A percentile compares a stretch with the other conserved stretches of the same genome.
phyloP scores from a whole-genome alignment of 2,113 vertebrate genomes.

The Nothobranchius kuhntae region DNA sequence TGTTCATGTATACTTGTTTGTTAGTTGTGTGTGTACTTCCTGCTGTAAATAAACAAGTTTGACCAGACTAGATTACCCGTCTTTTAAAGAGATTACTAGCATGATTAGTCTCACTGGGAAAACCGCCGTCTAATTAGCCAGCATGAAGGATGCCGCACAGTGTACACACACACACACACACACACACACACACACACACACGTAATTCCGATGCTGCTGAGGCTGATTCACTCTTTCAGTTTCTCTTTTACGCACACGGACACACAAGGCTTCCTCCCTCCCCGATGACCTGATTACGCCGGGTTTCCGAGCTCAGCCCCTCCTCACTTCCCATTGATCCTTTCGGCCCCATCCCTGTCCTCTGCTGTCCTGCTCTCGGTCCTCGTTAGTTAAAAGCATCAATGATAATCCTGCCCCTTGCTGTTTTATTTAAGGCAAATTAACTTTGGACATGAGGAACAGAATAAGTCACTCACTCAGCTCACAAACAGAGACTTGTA shows the following conservation, averaged over 20 bases:
- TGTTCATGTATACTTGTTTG: neutral
- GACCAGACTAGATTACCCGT: conserved; percentile 77
- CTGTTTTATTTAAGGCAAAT: conserved; percentile 39
- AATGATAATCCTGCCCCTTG: conserved; percentile 22
- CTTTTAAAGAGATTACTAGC: conserved; percentile 79
- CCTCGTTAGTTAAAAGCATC: conserved; percentile 31
- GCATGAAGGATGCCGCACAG: conserved; percentile 52
- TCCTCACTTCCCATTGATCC: conserved; percentile 43
- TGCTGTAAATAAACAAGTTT: conserved; percentile 70
- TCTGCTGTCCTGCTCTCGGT: conserved; percentile 9
- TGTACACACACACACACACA: conserved; percentile 8
- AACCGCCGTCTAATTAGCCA: conserved; percentile 73
- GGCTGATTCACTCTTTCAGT: conserved; percentile 43
- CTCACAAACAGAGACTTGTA: conserved; percentile 62
- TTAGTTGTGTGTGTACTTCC: conserved; percentile 20
- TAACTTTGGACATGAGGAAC: conserved; percentile 37
- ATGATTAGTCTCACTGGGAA: conserved; percentile 79
- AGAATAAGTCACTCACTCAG: conserved; percentile 36
- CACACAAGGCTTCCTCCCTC: conserved; percentile 38
- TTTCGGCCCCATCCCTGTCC: conserved; percentile 15
- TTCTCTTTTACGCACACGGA: conserved; percentile 25
- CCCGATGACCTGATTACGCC: conserved; percentile 62
- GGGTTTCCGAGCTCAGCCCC: conserved; percentile 43
- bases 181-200: neutral
- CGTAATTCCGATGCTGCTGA: conserved; percentile 38